Conservation (phyloP, 2,797 vertebrate species). For the Cercopithecus neglectus region DNA sequence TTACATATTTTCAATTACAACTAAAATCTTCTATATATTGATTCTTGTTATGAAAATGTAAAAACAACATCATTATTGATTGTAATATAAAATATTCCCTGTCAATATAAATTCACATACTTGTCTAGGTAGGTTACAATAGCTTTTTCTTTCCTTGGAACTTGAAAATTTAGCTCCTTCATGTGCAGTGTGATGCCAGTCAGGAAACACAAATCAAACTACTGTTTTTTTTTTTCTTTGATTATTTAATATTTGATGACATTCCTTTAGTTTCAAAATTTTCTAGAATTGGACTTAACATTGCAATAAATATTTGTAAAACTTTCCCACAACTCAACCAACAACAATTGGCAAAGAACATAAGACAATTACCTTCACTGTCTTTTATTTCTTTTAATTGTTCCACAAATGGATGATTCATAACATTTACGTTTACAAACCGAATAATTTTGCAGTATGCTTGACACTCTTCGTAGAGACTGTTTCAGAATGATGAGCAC, state of each 20-base stretch:
- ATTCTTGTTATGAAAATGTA: neutral
- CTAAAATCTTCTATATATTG: neutral
- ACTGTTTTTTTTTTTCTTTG: neutral
- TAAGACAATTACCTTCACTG: neutral
- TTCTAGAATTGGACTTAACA: neutral
- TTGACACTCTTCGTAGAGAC: neutral
- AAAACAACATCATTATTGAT: neutral
- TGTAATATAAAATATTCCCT: neutral
- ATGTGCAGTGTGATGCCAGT: neutral
- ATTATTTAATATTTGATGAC: neutral
- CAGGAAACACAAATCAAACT: neutral
- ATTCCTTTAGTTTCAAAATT: neutral
- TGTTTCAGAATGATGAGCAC: neutral
- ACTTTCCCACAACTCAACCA: neutral
- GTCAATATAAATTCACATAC: neutral
- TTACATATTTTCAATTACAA: neutral
- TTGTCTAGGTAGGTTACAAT: neutral
- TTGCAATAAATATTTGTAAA: neutral
- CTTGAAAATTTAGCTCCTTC: conserved; percentile 5
- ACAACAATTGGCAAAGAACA: neutral
- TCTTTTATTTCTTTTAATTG: neutral
- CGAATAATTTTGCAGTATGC: neutral
- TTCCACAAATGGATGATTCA: neutral
- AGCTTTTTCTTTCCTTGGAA: neutral
- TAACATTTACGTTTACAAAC: neutral